phyloP scores from a whole-genome alignment of 2,888 invertebrate species.

The Labia minor region DNA sequence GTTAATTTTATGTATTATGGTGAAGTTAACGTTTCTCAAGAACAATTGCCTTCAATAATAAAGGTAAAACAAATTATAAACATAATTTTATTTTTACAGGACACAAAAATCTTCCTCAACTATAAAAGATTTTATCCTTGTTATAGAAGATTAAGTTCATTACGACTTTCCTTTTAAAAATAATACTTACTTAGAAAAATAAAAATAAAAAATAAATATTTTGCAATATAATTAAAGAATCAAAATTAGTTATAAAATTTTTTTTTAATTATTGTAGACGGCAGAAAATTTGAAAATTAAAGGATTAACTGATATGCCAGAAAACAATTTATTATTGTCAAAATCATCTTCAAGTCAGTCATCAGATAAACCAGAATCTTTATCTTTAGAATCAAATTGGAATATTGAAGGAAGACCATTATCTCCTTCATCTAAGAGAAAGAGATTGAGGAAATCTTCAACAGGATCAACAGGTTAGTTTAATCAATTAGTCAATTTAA shows the following conservation, averaged over 20 bases:
- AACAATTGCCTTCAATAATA: constrained; percentile 58
- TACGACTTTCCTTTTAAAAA: too few relatives aligned
- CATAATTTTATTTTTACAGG: too few relatives aligned
- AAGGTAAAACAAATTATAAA: too few relatives aligned
- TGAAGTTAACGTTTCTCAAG: constrained; percentile 83
- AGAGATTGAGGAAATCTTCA: constrained; percentile 53
- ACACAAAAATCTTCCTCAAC: too few relatives aligned
- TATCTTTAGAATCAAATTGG: constrained; percentile 47
- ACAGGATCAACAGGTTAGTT: constrained; percentile 44
- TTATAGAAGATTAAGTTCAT: too few relatives aligned
- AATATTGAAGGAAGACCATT: constrained; percentile 47
- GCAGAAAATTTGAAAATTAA: constrained; percentile 81
- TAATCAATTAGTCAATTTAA: not conserved
- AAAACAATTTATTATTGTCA: constrained; percentile 48
- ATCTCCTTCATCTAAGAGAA: constrained; percentile 49
- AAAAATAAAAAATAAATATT: too few relatives aligned
- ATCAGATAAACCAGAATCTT: constrained; percentile 41
- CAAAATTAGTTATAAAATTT: too few relatives aligned
- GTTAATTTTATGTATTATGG: constrained; percentile 90
- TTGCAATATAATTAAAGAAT: too few relatives aligned
- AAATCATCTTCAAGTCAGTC: constrained; percentile 52
- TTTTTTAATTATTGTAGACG: constrained; percentile 56
- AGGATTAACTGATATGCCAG: constrained; percentile 75
- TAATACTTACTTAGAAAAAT: too few relatives aligned
- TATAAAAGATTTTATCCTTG: too few relatives aligned